These are phyloP conservation scores for Smutsia gigantea DNA, from an alignment of 2,797 vertebrate genomes.

Conservation along the genomic window DNA sequence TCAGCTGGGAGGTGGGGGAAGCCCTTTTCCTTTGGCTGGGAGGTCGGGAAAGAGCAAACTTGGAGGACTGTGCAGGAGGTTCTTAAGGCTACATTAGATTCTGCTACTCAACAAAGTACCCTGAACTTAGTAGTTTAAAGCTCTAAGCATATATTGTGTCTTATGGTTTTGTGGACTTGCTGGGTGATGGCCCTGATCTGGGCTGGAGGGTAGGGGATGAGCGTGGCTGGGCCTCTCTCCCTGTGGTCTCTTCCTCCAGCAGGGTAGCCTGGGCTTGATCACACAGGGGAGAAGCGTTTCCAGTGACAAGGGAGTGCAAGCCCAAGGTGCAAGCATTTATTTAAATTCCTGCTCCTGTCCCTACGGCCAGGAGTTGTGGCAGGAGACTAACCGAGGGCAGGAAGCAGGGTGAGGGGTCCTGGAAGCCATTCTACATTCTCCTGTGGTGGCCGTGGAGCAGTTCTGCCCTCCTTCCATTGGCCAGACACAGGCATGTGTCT, in stretches of 20 bases:
- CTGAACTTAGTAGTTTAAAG: not conserved
- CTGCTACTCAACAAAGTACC: not conserved
- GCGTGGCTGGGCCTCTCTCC: not conserved
- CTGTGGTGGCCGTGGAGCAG: not conserved
- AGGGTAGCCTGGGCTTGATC: too few species aligned
- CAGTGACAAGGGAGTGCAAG: not conserved
- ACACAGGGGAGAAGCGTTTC: not conserved
- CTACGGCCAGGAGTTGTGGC: not conserved
- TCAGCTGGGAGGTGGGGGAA: not conserved
- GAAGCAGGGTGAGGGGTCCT: not conserved
- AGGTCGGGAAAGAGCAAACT: not conserved
- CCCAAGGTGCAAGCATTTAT: not conserved
- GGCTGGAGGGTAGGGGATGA: not conserved
- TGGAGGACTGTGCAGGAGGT: not conserved
- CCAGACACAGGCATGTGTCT: fast-evolving
- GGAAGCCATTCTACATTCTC: not conserved
- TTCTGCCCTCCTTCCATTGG: not conserved
- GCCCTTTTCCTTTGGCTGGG: not conserved
- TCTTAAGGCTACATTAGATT: not conserved
- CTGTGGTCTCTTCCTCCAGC: not conserved
- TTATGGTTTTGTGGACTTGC: not conserved
- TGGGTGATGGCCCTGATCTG: not conserved
- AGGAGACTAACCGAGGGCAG: not conserved
- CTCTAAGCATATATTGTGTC: not conserved
- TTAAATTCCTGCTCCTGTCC: not conserved